A percentile compares a stretch with the other conserved stretches of the same genome.
These are phyloP conservation scores for Alectoris magna DNA, from an alignment of 2,797 vertebrate species.

Conservation along the genomic window DNA sequence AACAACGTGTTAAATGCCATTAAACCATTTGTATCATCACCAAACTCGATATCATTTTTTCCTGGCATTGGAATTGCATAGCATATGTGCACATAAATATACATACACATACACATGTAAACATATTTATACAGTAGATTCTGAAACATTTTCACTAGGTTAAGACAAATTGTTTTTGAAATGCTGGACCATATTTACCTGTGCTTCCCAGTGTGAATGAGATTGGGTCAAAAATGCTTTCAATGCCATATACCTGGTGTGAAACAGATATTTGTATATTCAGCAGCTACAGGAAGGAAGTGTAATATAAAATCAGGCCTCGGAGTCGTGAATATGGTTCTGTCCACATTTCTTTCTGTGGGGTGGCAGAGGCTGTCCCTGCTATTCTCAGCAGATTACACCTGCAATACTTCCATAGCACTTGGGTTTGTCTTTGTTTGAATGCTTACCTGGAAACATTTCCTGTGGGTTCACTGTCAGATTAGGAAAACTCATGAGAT, in stretches of 20 bases:
- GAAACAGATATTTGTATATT: slow-evolving; percentile 65
- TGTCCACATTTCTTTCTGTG: slow-evolving; percentile 47
- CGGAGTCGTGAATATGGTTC: slow-evolving; percentile 37
- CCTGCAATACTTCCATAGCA: slow-evolving; percentile 51
- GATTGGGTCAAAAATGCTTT: slow-evolving; percentile 62
- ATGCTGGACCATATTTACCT: slow-evolving; percentile 1
- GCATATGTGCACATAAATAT: not conserved
- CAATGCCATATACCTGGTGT: slow-evolving; percentile 62
- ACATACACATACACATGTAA: not conserved
- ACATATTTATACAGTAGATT: not conserved
- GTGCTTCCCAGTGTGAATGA: slow-evolving; percentile 42
- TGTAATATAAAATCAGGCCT: slow-evolving; percentile 53
- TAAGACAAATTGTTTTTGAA: slow-evolving; percentile 31
- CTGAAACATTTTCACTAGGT: not conserved
- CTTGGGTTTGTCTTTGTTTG: not conserved
- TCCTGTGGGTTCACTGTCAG: slow-evolving; percentile 33
- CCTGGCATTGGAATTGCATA: not conserved
- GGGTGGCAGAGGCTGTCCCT: slow-evolving; percentile 35
- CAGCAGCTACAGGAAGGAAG: slow-evolving; percentile 35
- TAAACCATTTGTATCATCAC: slow-evolving; percentile 9
- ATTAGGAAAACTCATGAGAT: slow-evolving; percentile 21
- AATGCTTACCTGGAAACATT: slow-evolving; percentile 50
- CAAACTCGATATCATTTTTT: not conserved
- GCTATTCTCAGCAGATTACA: slow-evolving; percentile 34
- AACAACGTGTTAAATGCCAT: not conserved